Percentiles rank a stretch among this genome's conserved stretches.
These are phyloP conservation scores for Heterohyrax brucei DNA, from an alignment of 2,797 vertebrate species.

Conservation along the genomic window DNA sequence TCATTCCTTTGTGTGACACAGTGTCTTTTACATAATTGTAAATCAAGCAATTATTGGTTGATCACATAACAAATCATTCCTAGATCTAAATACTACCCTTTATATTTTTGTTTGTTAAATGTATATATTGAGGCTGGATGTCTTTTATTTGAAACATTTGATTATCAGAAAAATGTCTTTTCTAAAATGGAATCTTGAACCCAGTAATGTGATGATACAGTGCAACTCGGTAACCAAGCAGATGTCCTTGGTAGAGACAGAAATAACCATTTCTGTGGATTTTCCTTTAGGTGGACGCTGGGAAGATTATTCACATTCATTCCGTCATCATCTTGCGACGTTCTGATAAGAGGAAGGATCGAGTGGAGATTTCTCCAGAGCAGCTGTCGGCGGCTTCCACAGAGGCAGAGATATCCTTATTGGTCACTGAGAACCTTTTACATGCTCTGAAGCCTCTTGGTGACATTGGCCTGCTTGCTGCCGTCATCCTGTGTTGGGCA, in stretches of 20 bases:
- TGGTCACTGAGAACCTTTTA: not conserved
- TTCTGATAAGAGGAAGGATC: conserved; percentile 98
- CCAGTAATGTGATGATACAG: not conserved
- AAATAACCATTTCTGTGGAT: conserved; percentile 13
- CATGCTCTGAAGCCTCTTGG: not conserved
- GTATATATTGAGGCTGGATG: conserved; percentile 25
- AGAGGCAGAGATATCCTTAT: conserved; percentile 96
- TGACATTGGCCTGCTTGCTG: not conserved
- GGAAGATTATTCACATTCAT: conserved; percentile 96
- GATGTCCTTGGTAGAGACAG: not conserved
- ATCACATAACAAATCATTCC: conserved; percentile 14
- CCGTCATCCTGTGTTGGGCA: not conserved
- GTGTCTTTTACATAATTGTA: conserved; percentile 33
- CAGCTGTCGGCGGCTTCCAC: conserved; percentile 98
- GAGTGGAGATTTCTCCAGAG: conserved; percentile 98
- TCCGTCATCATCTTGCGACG: conserved; percentile 98
- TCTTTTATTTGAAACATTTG: conserved; percentile 65
- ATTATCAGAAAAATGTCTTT: conserved; percentile 65
- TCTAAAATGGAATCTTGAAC: conserved; percentile 52
- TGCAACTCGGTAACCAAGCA: not conserved
- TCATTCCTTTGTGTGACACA: conserved; percentile 39
- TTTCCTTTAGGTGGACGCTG: conserved; percentile 92
- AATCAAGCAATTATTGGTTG: conserved; percentile 20
- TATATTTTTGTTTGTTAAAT: conserved; percentile 63
- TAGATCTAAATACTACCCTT: conserved; percentile 61